Base-by-base conservation (phyloP, 2,113 vertebrate species). In the Ceyx melanurus region DNA sequence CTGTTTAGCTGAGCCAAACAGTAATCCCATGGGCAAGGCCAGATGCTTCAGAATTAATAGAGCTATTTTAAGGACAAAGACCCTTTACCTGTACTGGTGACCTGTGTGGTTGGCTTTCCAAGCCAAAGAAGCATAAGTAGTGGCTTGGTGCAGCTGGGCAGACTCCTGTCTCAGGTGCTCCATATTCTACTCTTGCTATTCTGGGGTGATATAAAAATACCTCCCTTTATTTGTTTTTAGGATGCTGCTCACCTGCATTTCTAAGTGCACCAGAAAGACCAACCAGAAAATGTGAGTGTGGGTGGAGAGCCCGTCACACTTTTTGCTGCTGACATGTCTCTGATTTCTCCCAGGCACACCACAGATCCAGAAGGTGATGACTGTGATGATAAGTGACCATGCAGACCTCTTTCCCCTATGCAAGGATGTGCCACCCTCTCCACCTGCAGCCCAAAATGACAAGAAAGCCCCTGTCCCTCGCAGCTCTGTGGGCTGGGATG, bases 291-390 rank as follows among this genome's bases (percentile, higher is more conserved):
- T 6, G 17, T 46, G 22, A 6, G 42, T 3, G 5, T 31, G 48
- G 28, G 54, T 57, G 28, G 54, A n/a, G 33, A 42, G 3, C 42
- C 70, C 0, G 0, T 25, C 2, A 5, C 22, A 1, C 5, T 26
- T 4, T 28, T 53, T 42, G 43, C 35, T 1, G 8, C 67, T 91
- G 78, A 85, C 26, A 19, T 9, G 2, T 65, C 65, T 89, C 70
- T 23, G 5, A 46, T 86, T 23, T 17, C 68, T 82, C 37, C 19
- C 98, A 99, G 99, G 98, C 18, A 98, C 99, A 1, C 98, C 98
- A 54, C 99, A 98, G 96, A 99, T 99, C 90, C 99, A 99, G 97
- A 98, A 98, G 85, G 98, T 99, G 96, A 99, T 99, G 99, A 99
- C 98, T 2, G 98, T 98, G 95, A 98, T 99, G 98, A 99, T 99